A percentile compares a stretch with the other conserved stretches of the same genome.
Conservation (phyloP, 35 echinoderm and acorn worm genomes). For the Ophiothrix spiculata region DNA sequence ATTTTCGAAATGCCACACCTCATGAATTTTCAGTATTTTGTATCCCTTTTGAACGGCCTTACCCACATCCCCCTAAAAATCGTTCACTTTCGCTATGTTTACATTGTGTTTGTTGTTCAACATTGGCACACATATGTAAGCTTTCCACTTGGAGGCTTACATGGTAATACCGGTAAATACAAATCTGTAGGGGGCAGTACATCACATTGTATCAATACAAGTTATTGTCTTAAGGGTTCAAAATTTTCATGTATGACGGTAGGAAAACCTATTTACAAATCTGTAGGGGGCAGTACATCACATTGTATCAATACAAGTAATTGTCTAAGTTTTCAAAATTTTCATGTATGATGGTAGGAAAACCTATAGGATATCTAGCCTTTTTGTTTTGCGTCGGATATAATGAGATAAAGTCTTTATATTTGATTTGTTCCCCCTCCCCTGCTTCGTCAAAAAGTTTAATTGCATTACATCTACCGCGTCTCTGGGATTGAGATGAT, state of each 20-base stretch:
- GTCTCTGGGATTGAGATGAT: background rate
- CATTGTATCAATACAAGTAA: no score
- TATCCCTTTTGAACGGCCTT: slow-evolving; percentile 66
- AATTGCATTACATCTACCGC: slow-evolving; percentile 44
- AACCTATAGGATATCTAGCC: slow-evolving; percentile 1
- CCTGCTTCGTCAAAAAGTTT: slow-evolving; percentile 10
- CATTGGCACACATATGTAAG: slow-evolving; percentile 23
- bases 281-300: no score
- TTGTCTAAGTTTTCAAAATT: slow-evolving; percentile 1
- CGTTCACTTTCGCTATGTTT: background rate
- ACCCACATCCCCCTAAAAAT: slow-evolving; percentile 56
- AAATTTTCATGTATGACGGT: no score
- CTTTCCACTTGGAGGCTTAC: slow-evolving; percentile 7
- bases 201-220: slow-evolving; percentile 41
- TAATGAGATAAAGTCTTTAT: slow-evolving; percentile 21
- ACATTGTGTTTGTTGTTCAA: background rate
- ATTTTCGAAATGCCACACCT: slow-evolving; percentile 57
- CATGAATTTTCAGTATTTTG: slow-evolving; percentile 22
- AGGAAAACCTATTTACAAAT: no score
- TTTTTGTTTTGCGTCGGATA: slow-evolving; percentile 43
- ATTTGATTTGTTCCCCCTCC: slow-evolving; percentile 18
- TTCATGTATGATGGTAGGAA: background rate
- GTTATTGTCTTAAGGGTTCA: slow-evolving; percentile 5
- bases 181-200: slow-evolving; percentile 14
- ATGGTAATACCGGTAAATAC: background rate